These are phyloP conservation scores for Sesia apiformis DNA, from an alignment of 2,888 invertebrate genomes.

Conservation along the genomic window DNA sequence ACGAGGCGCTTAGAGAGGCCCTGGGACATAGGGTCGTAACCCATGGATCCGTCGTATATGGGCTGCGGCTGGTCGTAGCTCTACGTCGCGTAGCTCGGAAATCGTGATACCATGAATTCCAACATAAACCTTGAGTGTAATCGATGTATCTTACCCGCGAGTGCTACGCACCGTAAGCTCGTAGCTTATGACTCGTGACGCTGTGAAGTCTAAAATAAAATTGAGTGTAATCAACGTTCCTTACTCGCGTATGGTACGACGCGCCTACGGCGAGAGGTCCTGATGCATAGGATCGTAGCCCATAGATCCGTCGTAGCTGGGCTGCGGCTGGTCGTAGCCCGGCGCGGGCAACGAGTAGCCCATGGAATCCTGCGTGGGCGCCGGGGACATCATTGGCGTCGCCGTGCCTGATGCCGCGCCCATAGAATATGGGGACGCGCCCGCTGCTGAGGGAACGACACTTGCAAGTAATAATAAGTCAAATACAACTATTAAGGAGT, in stretches of 20 bases:
- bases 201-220: too few species aligned
- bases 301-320: constrained; percentile 91
- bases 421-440: constrained; percentile 91
- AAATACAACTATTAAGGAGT: too few species aligned
- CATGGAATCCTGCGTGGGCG: constrained; percentile 93
- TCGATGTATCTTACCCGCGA: too few species aligned
- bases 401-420: constrained; percentile 92
- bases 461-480: too few species aligned
- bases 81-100: constrained; percentile 92
- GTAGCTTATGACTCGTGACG: too few species aligned
- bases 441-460: constrained; percentile 62
- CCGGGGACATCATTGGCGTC: constrained; percentile 96
- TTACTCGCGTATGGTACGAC: neutral
- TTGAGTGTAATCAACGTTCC: too few species aligned
- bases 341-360: constrained; percentile 94
- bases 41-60: constrained; percentile 91
- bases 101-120: constrained; percentile 88
- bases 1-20: constrained; percentile 74
- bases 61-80: constrained; percentile 93
- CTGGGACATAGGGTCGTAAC: constrained; percentile 95
- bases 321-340: constrained; percentile 93
- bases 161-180: too few species aligned
- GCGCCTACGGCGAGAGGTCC: constrained; percentile 79
- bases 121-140: too few species aligned
- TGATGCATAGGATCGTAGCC: constrained; percentile 95